Percentiles rank a stretch among this genome's conserved stretches.
Conservation (phyloP, 2,888 invertebrate species). For the Serripes groenlandicus region DNA sequence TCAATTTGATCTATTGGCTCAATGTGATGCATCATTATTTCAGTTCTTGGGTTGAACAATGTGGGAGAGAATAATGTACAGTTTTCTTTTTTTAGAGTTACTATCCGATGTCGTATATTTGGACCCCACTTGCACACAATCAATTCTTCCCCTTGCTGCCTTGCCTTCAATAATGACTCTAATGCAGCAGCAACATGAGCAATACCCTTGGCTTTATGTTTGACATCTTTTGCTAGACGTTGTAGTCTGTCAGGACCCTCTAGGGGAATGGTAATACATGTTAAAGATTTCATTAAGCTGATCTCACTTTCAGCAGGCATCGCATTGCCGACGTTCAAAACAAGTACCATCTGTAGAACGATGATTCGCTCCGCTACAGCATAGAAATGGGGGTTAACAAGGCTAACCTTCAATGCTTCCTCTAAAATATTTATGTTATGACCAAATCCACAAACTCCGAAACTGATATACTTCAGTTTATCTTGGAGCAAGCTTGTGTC, state of each 20-base stretch:
- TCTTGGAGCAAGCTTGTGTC: conserved; percentile 34
- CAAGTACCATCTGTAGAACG: conserved; percentile 63
- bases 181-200: conserved; percentile 56
- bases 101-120: conserved; percentile 16
- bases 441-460: conserved; percentile 49
- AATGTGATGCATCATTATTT: not conserved
- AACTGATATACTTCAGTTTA: conserved; percentile 51
- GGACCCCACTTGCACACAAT: conserved; percentile 54
- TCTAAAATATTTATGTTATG: conserved; percentile 48
- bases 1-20: not conserved
- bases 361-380: conserved; percentile 73
- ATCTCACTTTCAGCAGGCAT: conserved; percentile 54
- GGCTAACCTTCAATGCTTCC: conserved; percentile 25
- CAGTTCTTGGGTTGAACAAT: not conserved
- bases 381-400: conserved; percentile 22
- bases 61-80: conserved; percentile 19
- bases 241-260: conserved; percentile 59
- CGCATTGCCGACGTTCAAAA: conserved; percentile 70
- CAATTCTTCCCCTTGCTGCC: conserved; percentile 52
- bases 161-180: conserved; percentile 42
- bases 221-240: conserved; percentile 37
- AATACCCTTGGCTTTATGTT: conserved; percentile 50
- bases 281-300: conserved; percentile 51
- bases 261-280: conserved; percentile 41
- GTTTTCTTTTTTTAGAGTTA: conserved; percentile 7